Evolutionary conservation across 2,888 invertebrate species (phyloP), one percentile per base, ranked within the genome.

Genomic region (Plutella xylostella): DNA sequence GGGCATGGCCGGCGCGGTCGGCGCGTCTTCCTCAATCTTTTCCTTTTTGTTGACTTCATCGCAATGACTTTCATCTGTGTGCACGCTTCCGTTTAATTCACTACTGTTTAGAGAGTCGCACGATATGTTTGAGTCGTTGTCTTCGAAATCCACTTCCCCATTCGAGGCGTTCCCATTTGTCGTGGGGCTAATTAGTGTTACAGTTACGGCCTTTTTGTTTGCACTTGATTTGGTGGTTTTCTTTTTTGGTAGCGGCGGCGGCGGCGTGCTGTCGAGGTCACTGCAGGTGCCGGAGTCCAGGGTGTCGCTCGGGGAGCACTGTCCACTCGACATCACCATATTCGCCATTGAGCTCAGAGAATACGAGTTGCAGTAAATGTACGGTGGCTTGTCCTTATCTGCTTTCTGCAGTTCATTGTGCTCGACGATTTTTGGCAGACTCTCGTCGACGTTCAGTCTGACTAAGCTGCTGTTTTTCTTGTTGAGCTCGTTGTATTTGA

Each of bases 211-310:
- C 71, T 78, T 79, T 66, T 85, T 85, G 49, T 77, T 71, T 45
- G 80, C 66, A 57, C 69, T 80, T 37, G 70, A 69, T 64, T 82
- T 85, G 7, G 85, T 70, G 28, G 78, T 84, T 65, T 89, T 90
- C 69, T 89, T 90, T 78, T 90, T 90, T 55, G 88, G 88, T 17
- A 88, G 86, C 50, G 89, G 75, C 2, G 90, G 90, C 4, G 88
- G 87, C 45, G 91, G 90, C 18, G 90, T 90, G 33, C 89, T 88
- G 58, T 93, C 93, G 57, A 93, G 83, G 72, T 93, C 93, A 66
- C 92, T 93, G 74, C 93, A 92, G 28, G 93, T 93, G 38, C 93
- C 93, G 47, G 93, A 93, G 72, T 93, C 93, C 51, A 93, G 68
- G 0, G 92, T 93, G 61, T 93, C 93, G 60, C 90, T 92, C 1